A percentile compares a stretch with the other conserved stretches of the same genome.
phyloP scores from a whole-genome alignment of 2,797 vertebrate species.

The Gymnoscopelus braueri region DNA sequence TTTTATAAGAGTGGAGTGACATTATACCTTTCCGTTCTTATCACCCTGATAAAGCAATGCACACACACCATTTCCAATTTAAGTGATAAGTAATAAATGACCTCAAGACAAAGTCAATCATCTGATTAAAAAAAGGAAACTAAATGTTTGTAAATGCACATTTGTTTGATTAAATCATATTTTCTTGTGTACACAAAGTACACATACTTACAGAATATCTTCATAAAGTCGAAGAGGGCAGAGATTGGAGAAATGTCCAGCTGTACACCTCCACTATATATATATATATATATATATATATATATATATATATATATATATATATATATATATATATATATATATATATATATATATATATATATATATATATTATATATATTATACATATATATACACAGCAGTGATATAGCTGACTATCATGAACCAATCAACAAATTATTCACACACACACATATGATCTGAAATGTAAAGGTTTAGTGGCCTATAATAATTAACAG shows the following conservation, averaged over 20 bases:
- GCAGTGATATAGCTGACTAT: too few species aligned
- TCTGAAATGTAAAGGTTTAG: too few species aligned
- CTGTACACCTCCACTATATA: not conserved
- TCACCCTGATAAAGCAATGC: constrained; percentile 31
- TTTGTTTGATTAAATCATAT: not conserved
- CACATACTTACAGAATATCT: not conserved
- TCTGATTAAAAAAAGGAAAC: constrained; percentile 15
- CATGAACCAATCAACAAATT: too few species aligned
- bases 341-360: too few species aligned
- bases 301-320: too few species aligned
- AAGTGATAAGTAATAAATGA: constrained; percentile 31
- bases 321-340: too few species aligned
- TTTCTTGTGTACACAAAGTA: constrained; percentile 2
- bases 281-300: too few species aligned
- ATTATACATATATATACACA: too few species aligned
- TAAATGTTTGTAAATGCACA: not conserved
- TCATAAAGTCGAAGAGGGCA: constrained; percentile 15
- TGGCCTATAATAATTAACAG: too few species aligned
- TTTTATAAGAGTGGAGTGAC: constrained; percentile 47
- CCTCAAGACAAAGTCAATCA: constrained; percentile 45
- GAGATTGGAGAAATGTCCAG: not conserved
- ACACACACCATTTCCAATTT: constrained; percentile 1
- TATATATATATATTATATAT: too few species aligned
- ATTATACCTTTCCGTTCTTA: constrained; percentile 7
- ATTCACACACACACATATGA: too few species aligned